Evolutionary conservation across 2,797 vertebrate species (phyloP).

Genomic region (Podargus strigoides): DNA sequence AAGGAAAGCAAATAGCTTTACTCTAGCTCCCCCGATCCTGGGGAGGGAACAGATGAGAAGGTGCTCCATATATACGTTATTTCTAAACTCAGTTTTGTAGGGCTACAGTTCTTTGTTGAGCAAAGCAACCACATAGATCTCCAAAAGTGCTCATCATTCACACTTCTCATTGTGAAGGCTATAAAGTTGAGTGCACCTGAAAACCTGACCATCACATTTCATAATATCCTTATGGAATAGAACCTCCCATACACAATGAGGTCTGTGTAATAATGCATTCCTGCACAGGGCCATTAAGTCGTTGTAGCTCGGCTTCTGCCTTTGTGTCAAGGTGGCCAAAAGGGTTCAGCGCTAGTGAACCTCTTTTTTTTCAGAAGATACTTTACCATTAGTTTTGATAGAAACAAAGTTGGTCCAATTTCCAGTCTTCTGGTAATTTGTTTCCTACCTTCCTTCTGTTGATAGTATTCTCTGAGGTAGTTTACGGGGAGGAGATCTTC

Average conservation of each 20-base stretch:
- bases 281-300: not conserved
- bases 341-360: not conserved
- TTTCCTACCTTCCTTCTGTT: not conserved
- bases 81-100: not conserved
- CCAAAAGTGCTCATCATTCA: not conserved
- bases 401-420: not conserved
- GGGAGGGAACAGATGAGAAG: not conserved
- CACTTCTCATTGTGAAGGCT: not conserved
- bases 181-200: not conserved
- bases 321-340: not conserved
- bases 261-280: not conserved
- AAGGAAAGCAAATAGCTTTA: slow-evolving; percentile 31
- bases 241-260: not conserved
- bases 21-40: not conserved
- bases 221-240: not conserved
- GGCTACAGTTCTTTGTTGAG: not conserved
- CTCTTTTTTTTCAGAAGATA: not conserved
- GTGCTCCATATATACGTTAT: not conserved
- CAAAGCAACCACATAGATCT: not conserved
- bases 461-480: not conserved
- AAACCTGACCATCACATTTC: not conserved
- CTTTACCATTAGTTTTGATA: not conserved
- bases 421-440: not conserved
- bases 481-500: not conserved
- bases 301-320: not conserved